Evolutionary conservation across 2,888 invertebrate genomes (phyloP).

Genomic region (Coremacera marginata): DNA sequence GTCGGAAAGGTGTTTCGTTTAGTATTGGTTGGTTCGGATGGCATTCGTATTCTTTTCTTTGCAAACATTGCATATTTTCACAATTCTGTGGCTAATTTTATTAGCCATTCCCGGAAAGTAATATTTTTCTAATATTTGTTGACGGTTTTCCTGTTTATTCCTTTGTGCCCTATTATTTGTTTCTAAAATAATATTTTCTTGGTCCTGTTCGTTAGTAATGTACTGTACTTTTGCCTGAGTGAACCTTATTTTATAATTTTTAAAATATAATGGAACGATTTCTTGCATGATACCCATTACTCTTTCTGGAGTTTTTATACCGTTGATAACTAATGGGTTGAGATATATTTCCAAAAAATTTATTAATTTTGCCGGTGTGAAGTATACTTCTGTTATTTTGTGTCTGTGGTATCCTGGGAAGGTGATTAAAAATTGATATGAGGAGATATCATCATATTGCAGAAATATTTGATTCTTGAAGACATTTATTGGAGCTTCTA

Average conservation of each 20-base stretch:
- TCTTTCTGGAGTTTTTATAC: slow-evolving; percentile 34
- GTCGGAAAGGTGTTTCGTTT: slow-evolving; percentile 23
- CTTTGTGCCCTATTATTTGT: slow-evolving; percentile 25
- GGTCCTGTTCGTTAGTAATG: slow-evolving; percentile 9
- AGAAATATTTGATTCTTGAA: slow-evolving; percentile 15
- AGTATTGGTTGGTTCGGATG: slow-evolving; percentile 35
- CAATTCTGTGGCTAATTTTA: slow-evolving; percentile 40
- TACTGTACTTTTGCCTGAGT: slow-evolving; percentile 32
- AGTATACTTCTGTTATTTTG: slow-evolving; percentile 30
- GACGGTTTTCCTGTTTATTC: slow-evolving; percentile 32
- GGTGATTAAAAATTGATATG: slow-evolving; percentile 35
- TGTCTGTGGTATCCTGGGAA: slow-evolving; percentile 40
- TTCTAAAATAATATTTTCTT: slow-evolving; percentile 33
- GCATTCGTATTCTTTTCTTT: slow-evolving; percentile 42
- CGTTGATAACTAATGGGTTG: slow-evolving; percentile 36
- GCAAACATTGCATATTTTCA: slow-evolving; percentile 40
- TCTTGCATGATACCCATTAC: slow-evolving; percentile 41
- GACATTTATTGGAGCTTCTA: slow-evolving; percentile 4
- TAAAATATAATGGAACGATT: slow-evolving; percentile 34
- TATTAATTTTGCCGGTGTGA: slow-evolving; percentile 21
- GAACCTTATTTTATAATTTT: slow-evolving; percentile 26
- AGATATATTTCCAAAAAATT: slow-evolving; percentile 35
- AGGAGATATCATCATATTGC: not conserved
- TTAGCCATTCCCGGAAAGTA: slow-evolving; percentile 43
- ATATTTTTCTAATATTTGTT: slow-evolving; percentile 41